Evolutionary conservation across 2,797 vertebrate genomes (phyloP), one percentile per base, ranked within the genome.

Genomic region (Danio choprae): DNA sequence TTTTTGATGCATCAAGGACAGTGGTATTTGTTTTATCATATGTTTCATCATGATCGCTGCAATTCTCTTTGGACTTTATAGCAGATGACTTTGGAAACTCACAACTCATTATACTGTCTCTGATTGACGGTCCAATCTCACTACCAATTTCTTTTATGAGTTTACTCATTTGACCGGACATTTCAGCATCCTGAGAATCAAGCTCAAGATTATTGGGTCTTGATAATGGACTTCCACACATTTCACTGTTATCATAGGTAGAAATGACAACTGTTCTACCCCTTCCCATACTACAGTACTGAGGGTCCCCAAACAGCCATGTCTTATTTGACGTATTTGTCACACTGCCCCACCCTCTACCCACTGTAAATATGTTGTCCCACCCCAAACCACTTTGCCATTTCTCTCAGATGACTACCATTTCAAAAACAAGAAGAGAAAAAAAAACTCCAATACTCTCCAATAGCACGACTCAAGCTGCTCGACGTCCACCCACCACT

Each of bases 1-100:
- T 51, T 69, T 83, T 69, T 1, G 62, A 79, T 7, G 56, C 77
- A 70, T 80, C 77, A 55, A 64, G 75, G 44, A 20, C 12, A 5
- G 44, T 78, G 48, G n/a, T 22, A 71, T 38, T 38, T 1, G 6
- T 13, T 3, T 56, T 36, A 20, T 55, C 69, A 55, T 8, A 16
- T 29, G 20, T 36, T n/a, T n/a, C n/a, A n/a, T n/a, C 44, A 13
- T 18, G 36, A 20, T 16, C 50, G 20, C 38, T 71, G 51, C 4
- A n/a, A 71, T 50, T 16, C 55, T 71, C 64, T 44, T 48, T 43
- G 22, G 18, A 22, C 59, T 40, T 38, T 36, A 12, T 71, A 15
- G n/a, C 3, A 0, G 38, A 55, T 7, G 10, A 1, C 41, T 56
- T 20, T 1, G 38, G 7, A 56, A 55, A 43, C 2, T 71, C 51